phyloP scores from a whole-genome alignment of 2,113 vertebrate genomes.

The Corythornis madagascariensis region DNA sequence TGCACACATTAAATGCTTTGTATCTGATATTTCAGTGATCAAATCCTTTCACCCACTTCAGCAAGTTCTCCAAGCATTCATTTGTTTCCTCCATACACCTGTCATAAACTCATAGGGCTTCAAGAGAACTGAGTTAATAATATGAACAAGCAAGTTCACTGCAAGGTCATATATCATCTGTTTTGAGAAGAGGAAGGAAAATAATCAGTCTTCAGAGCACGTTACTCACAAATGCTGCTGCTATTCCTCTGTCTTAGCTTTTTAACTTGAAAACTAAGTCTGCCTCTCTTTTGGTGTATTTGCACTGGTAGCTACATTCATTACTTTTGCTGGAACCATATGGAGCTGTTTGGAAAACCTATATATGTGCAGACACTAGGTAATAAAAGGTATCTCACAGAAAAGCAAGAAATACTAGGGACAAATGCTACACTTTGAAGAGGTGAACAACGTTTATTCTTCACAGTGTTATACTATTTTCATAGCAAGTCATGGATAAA shows the following conservation, averaged over 20 bases:
- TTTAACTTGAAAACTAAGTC: not conserved
- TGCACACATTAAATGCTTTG: fast-evolving
- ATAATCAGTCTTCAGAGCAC: not conserved
- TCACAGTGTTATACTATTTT: not conserved
- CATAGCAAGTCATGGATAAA: not conserved
- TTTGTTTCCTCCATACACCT: not conserved
- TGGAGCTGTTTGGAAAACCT: not conserved
- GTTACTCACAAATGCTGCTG: not conserved
- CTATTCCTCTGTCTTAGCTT: not conserved
- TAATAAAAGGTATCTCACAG: not conserved
- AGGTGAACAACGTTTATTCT: not conserved
- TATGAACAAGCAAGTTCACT: not conserved
- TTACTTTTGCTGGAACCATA: not conserved
- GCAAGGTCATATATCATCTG: not conserved
- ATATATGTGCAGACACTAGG: not conserved
- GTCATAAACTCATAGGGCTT: not conserved
- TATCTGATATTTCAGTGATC: not conserved
- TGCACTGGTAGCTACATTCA: not conserved
- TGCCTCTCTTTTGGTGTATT: not conserved
- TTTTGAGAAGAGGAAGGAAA: not conserved
- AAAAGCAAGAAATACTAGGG: not conserved
- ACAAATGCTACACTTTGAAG: not conserved
- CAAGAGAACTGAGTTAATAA: not conserved
- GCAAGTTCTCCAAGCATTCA: not conserved
- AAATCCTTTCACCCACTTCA: not conserved